Evolutionary conservation across 2,797 vertebrate genomes (phyloP).

Genomic region (Hydrolagus colliei): DNA sequence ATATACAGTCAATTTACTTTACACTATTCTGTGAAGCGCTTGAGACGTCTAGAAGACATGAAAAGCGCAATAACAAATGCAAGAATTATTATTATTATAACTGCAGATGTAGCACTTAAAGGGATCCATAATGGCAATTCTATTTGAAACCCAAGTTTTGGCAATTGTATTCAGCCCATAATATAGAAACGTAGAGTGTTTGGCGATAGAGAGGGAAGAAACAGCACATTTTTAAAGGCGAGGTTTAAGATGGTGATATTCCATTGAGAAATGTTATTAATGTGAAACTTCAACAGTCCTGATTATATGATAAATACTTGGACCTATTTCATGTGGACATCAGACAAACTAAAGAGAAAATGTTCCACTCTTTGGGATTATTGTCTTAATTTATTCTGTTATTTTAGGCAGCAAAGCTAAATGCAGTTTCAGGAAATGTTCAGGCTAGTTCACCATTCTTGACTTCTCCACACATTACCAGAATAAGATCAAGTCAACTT

Average conservation of each 20-base stretch:
- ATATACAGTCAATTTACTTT: too few relatives aligned
- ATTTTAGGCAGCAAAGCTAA: too few relatives aligned
- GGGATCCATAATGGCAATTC: too few relatives aligned
- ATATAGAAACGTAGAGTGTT: too few relatives aligned
- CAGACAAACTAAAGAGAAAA: not conserved
- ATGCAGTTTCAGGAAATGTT: too few relatives aligned
- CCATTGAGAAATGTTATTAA: not conserved
- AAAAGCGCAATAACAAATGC: too few relatives aligned
- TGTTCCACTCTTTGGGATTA: not conserved
- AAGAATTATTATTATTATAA: too few relatives aligned
- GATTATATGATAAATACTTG: not conserved
- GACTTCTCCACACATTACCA: not conserved
- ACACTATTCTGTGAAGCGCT: too few relatives aligned
- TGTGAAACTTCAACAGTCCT: not conserved
- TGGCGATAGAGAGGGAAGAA: not conserved
- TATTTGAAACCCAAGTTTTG: not conserved
- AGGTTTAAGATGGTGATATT: not conserved
- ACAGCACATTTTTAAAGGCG: not conserved
- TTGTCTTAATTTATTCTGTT: not conserved
- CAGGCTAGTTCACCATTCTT: not conserved
- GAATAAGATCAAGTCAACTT: not conserved
- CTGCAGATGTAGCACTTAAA: too few relatives aligned
- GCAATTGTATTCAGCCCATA: not conserved
- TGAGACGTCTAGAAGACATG: too few relatives aligned
- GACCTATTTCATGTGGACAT: not conserved